Percentiles rank a stretch among this genome's conserved stretches.
Evolutionary conservation across 2,113 vertebrate genomes (phyloP).

Genomic region (Solenodon paradoxus): DNA sequence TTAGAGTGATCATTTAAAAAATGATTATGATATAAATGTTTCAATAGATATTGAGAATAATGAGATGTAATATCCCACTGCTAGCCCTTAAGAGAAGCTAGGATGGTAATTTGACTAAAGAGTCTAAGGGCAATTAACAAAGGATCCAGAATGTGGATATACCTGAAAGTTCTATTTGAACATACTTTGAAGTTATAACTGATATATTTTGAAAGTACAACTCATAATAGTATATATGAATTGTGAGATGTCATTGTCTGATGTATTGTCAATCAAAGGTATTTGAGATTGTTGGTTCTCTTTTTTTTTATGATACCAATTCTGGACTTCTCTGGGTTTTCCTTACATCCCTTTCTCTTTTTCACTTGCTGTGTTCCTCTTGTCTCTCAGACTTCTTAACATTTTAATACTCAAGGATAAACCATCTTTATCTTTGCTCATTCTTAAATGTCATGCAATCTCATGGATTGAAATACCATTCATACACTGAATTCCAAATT

Average conservation of each 20-base stretch:
- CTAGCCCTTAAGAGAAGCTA: background rate
- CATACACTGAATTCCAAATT: background rate
- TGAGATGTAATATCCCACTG: background rate
- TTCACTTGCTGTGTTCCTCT: background rate
- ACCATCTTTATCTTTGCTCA: background rate
- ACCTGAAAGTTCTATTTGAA: background rate
- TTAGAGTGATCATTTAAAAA: background rate
- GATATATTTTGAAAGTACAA: background rate
- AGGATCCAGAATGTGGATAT: no score
- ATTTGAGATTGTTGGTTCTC: background rate
- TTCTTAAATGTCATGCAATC: background rate
- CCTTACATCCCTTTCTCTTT: background rate
- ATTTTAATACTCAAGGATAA: background rate
- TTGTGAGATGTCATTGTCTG: background rate
- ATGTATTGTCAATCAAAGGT: background rate
- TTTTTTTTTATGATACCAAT: background rate
- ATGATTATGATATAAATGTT: background rate
- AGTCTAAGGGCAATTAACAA: background rate
- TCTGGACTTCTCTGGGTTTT: background rate
- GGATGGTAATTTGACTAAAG: background rate
- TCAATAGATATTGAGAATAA: background rate
- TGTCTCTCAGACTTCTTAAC: background rate
- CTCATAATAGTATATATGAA: background rate
- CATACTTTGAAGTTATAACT: background rate
- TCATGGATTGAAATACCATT: background rate